Base-by-base conservation (phyloP, 2,113 vertebrate genomes). In the Microtus montanus region DNA sequence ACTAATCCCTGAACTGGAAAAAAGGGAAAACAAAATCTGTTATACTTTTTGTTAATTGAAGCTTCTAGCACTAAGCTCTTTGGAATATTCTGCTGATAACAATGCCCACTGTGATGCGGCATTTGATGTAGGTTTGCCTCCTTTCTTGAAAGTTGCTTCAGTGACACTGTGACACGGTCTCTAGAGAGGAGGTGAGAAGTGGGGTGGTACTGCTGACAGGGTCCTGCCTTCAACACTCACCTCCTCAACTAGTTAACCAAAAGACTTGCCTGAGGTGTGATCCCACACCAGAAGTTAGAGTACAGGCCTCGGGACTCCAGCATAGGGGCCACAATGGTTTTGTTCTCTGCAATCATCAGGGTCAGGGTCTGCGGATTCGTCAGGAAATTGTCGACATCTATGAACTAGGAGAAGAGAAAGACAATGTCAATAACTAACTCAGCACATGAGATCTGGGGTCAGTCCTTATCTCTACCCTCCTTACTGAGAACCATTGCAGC, bases 201-300 rank as follows among this genome's bases (percentile, higher is more conserved):
- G 30, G 12, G n/a, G 7, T 8, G 1, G 9, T 24, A 19, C 44
- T 2, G 6, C 7, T 2, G 49, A 47, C 66, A 10, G 1, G 6
- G 3, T 15, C 33, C 17, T 75, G 52, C 61, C 75, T 68, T 80
- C 28, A 52, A 68, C 64, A 35, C 38, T 20, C 38, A 61, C 0
- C 13, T 12, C 14, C 24, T 83, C 52, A 5, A 54, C 35, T 35
- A 35, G 44, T 47, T 26, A 54, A 35, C 70, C 44, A n/a, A 9
- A 52, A 87, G 64, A 98, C 98, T 98, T 98, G 98, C 99, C 99
- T 99, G 99, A 20, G 99, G 99, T 8, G 99, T 99, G 97, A 99
- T 99, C 96, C 99, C 99, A 77, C 99, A 99, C 99, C 99, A 99
- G 98, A 99, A 99, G 98, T 99, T 99, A 61, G 99, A 99, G 98